Percentiles rank a stretch among this genome's conserved stretches.
phyloP scores from a whole-genome alignment of 2,888 invertebrate species.

The Eledona agricola region DNA sequence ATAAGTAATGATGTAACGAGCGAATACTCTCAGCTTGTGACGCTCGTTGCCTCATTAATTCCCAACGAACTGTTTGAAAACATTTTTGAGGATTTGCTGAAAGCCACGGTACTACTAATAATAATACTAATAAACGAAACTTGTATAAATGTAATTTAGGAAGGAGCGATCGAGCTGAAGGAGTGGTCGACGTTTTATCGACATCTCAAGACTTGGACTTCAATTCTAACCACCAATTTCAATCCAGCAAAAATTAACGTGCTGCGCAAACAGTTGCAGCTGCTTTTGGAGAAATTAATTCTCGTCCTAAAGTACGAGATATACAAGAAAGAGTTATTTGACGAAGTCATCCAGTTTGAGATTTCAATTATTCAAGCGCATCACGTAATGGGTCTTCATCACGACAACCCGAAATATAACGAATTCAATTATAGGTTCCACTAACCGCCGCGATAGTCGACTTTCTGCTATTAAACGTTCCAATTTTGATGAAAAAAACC shows the following conservation, averaged over 20 bases:
- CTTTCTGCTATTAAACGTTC: slow-evolving; percentile 48
- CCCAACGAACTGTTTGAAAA: slow-evolving; percentile 52
- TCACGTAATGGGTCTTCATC: slow-evolving; percentile 44
- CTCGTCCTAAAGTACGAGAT: slow-evolving; percentile 40
- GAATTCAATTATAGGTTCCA: slow-evolving; percentile 49
- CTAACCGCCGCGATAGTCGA: slow-evolving; percentile 53
- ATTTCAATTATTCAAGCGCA: slow-evolving; percentile 51
- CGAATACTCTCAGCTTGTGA: slow-evolving; percentile 52
- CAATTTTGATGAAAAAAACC: slow-evolving; percentile 42
- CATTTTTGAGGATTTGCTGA: slow-evolving; percentile 50
- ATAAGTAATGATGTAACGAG: slow-evolving; percentile 40
- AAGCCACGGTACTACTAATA: slow-evolving; percentile 47
- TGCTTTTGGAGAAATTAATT: slow-evolving; percentile 47
- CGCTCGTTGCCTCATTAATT: slow-evolving; percentile 52
- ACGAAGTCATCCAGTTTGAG: slow-evolving; percentile 51
- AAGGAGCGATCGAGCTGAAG: slow-evolving; percentile 32
- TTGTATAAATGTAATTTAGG: slow-evolving; percentile 35
- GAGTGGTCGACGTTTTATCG: slow-evolving; percentile 38
- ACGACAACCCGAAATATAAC: slow-evolving; percentile 11
- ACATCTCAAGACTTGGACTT: slow-evolving; percentile 52
- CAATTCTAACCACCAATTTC: slow-evolving; percentile 52
- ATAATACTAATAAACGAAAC: neutral
- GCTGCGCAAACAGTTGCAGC: slow-evolving; percentile 50
- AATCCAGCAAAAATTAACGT: slow-evolving; percentile 53
- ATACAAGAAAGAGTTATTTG: slow-evolving; percentile 43